Conservation (phyloP, 2,888 invertebrate species). For the Epiblema foenella region DNA sequence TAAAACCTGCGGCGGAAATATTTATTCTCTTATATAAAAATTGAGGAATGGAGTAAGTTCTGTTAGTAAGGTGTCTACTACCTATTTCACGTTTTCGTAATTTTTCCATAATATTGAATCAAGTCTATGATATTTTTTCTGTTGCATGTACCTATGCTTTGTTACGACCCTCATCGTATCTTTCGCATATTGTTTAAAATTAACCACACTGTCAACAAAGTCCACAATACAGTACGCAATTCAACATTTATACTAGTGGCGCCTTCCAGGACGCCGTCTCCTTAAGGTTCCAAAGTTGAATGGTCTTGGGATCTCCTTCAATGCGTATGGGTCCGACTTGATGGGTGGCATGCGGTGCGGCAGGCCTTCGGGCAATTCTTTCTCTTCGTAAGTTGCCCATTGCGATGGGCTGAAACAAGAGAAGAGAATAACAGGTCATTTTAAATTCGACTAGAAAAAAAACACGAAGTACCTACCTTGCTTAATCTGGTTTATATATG, state of each 20-base stretch:
- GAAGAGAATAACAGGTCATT: not conserved
- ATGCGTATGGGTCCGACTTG: slow-evolving; percentile 71
- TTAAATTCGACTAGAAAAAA: not conserved
- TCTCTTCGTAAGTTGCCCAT: slow-evolving; percentile 80
- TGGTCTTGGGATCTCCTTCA: slow-evolving; percentile 76
- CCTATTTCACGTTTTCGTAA: no score
- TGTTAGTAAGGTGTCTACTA: no score
- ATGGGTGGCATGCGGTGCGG: slow-evolving; percentile 71
- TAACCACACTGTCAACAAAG: not conserved
- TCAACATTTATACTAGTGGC: slow-evolving; percentile 9
- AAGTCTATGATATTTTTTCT: not conserved
- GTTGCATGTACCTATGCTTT: not conserved
- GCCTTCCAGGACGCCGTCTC: slow-evolving; percentile 61
- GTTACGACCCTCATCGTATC: not conserved
- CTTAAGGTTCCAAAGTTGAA: slow-evolving; percentile 63
- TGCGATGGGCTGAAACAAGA: slow-evolving; percentile 68
- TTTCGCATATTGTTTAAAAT: not conserved
- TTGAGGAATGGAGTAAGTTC: no score
- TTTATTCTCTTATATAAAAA: no score
- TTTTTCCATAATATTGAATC: not conserved
- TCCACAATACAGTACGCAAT: not conserved
- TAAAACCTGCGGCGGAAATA: no score
- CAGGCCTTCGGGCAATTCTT: slow-evolving; percentile 63
- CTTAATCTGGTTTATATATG: no score
- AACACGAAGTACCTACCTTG: not conserved